Base-by-base conservation (phyloP, 2,113 vertebrate species). In the Chamaea fasciata region DNA sequence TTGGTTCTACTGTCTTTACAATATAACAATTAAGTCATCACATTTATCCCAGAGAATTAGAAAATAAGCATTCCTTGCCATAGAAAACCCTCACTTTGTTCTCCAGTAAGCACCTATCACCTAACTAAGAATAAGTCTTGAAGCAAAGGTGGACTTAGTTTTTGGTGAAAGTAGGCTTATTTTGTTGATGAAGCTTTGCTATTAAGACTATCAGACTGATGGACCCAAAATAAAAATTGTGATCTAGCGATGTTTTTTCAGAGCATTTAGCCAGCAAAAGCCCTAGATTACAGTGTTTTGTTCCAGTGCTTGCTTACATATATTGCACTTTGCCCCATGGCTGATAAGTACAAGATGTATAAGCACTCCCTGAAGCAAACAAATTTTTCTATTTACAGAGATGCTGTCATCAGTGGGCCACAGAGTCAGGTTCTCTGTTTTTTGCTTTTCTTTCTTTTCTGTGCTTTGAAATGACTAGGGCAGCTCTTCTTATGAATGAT, bases 271-370 rank as follows among this genome's bases (percentile, higher is more conserved):
- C 3, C 26, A 35, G 20, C 7, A 42, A 53, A 69, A 80, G 4
- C 33, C 12, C 15, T 65, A 9, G 24, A 81, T 55, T 86, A 21
- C 31, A 42, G 26, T 11, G 5, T 31, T 81, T 0, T 0, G 8
- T 49, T 86, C 15, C 20, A 62, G 39, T 53, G 37, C 10, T 41
- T 83, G 3, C 31, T 83, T 60, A 23, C 20, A n/a, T 31, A 15
- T n/a, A n/a, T 22, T 60, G 22, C 55, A 41, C 23, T 94, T 92
- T 73, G 57, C 65, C 17, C 63, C 7, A 6, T 23, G 18, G 10
- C 17, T 91, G 42, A 16, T 44, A 80, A 77, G 15, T 35, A 28
- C 20, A 76, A 57, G 23, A 39, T 55, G 10, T 42, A 18, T 23
- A 50, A 53, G 14, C 39, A 19, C 3, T 74, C 47, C 15, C 18